phyloP scores from a whole-genome alignment of 1,140 invertebrate species.

The Idris sp. region DNA sequence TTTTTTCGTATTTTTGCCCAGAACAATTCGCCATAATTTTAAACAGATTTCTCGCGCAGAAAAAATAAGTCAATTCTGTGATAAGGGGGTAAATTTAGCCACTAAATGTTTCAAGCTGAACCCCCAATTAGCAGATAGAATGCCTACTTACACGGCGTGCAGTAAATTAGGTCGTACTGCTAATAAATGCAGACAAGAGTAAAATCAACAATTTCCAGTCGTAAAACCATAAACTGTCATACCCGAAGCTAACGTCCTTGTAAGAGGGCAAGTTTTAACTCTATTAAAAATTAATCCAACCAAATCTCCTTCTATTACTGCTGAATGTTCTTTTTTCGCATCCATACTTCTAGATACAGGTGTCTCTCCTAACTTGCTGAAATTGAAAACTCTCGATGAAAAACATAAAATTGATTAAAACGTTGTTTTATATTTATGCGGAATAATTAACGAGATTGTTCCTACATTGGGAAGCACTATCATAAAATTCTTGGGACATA shows the following conservation, averaged over 20 bases:
- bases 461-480: background rate
- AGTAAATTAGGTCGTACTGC: background rate
- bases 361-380: slow-evolving; percentile 2
- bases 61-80: too few relatives aligned
- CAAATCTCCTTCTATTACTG: slow-evolving; percentile 2
- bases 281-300: background rate
- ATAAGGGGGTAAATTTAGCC: too few relatives aligned
- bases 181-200: background rate
- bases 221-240: too few relatives aligned
- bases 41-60: too few relatives aligned
- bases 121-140: background rate
- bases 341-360: slow-evolving; percentile 3
- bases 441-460: background rate
- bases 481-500: background rate
- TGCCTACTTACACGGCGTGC: slow-evolving; percentile 3
- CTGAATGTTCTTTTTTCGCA: slow-evolving; percentile 6
- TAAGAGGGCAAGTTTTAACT: too few relatives aligned
- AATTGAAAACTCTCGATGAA: background rate
- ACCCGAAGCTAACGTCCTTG: too few relatives aligned
- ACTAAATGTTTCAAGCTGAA: too few relatives aligned
- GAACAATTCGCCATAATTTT: too few relatives aligned
- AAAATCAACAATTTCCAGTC: too few relatives aligned
- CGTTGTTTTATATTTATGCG: background rate
- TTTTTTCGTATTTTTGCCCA: too few relatives aligned
- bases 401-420: too few relatives aligned